Conservation (phyloP, 1,140 invertebrate genomes). For the Chironomus striatipennis region DNA sequence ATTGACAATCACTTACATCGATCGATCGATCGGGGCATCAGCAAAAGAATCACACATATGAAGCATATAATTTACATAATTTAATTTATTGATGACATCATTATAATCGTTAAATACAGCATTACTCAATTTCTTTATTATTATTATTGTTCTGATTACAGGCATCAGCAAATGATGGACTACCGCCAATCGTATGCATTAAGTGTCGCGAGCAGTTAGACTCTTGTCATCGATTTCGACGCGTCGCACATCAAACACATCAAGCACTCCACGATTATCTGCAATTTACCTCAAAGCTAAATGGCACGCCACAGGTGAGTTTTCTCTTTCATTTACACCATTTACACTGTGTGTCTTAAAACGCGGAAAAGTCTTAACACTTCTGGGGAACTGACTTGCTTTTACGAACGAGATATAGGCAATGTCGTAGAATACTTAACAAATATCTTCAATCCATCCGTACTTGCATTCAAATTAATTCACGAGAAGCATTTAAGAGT, state of each 20-base stretch:
- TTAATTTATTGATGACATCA: constrained; percentile 11
- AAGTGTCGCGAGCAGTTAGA: constrained; percentile 34
- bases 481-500: constrained; percentile 6
- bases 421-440: too few species aligned
- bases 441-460: not conserved
- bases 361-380: not conserved
- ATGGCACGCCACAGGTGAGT: constrained; percentile 14
- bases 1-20: constrained; percentile 2
- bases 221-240: constrained; percentile 36
- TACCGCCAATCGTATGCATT: constrained; percentile 34
- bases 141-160: constrained; percentile 25
- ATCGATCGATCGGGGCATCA: too few species aligned
- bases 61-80: constrained; percentile 19
- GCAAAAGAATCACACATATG: not conserved
- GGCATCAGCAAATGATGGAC: constrained; percentile 35
- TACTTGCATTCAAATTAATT: constrained; percentile 18
- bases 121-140: not conserved
- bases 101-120: not conserved
- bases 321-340: not conserved
- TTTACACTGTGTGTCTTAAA: too few species aligned
- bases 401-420: not conserved
- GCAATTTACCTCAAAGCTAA: constrained; percentile 20
- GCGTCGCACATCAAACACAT: constrained; percentile 35
- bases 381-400: not conserved
- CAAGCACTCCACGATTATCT: constrained; percentile 29